A percentile compares a stretch with the other conserved stretches of the same genome.
Conservation (phyloP, 2,888 invertebrate species). For the Caradrina kadenii region DNA sequence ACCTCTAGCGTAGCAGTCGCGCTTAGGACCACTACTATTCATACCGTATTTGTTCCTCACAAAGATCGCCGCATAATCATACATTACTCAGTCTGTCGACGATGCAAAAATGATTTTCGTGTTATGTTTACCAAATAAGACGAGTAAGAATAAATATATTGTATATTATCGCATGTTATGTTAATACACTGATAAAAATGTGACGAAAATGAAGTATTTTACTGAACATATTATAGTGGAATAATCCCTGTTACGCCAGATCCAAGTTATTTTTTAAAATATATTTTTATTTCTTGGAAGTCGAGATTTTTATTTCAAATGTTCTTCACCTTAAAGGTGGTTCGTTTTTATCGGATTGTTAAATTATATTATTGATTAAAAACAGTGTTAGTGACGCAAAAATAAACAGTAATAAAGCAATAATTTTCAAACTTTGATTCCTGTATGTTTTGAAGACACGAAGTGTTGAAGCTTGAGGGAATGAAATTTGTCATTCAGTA, state of each 20-base stretch:
- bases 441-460: constrained; percentile 12
- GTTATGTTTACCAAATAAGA: constrained; percentile 29
- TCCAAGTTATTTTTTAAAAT: constrained; percentile 53
- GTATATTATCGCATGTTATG: constrained; percentile 46
- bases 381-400: constrained; percentile 25
- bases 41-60: background rate
- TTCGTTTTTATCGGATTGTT: constrained; percentile 57
- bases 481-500: constrained; percentile 26
- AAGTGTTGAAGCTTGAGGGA: constrained; percentile 27
- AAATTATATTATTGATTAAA: constrained; percentile 24
- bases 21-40: no score
- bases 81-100: background rate
- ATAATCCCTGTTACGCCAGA: constrained; percentile 45
- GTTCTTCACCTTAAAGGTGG: constrained; percentile 41
- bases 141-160: constrained; percentile 4
- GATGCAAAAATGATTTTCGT: background rate
- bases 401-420: constrained; percentile 37
- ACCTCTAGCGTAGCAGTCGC: no score
- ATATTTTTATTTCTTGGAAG: constrained; percentile 59
- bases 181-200: constrained; percentile 35
- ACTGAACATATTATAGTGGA: constrained; percentile 33
- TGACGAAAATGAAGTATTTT: constrained; percentile 43
- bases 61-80: background rate
- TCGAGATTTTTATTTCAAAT: constrained; percentile 55
- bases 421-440: constrained; percentile 28